Evolutionary conservation across 2,888 invertebrate genomes (phyloP).

Genomic region (Cremastinae sp.): DNA sequence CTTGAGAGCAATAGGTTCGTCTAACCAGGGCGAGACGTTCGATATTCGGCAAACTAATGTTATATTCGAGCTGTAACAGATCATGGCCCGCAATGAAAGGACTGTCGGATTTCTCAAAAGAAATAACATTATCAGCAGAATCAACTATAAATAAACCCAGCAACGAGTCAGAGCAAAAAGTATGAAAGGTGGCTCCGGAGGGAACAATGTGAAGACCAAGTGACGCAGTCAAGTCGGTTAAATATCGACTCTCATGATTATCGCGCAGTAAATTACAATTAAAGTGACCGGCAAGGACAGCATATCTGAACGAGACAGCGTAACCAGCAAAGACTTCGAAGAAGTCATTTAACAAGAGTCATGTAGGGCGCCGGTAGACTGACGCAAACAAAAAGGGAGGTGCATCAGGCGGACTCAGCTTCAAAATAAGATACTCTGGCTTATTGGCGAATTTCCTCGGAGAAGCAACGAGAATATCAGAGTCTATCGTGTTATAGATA

Average conservation of each 20-base stretch:
- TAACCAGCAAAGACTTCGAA: not conserved
- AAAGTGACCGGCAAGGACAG: not conserved
- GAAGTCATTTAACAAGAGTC: not conserved
- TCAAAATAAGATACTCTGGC: not conserved
- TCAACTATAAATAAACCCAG: constrained; percentile 2
- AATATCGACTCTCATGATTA: not conserved
- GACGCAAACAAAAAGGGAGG: not conserved
- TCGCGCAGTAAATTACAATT: not conserved
- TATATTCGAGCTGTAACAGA: not conserved
- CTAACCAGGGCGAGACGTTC: no score
- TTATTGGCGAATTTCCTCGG: not conserved
- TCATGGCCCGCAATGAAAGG: constrained; percentile 20
- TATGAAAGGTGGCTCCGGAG: not conserved
- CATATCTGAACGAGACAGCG: not conserved
- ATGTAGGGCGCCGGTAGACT: not conserved
- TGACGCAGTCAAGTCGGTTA: not conserved
- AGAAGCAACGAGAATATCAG: not conserved
- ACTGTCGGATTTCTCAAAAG: not conserved
- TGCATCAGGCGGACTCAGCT: not conserved
- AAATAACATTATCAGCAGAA: not conserved
- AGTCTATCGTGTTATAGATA: no score
- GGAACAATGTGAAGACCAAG: not conserved
- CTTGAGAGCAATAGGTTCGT: not conserved
- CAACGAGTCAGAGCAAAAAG: not conserved
- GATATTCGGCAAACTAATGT: no score